Evolutionary conservation across 2,888 invertebrate species (phyloP).

Genomic region (Apoderus coryli): DNA sequence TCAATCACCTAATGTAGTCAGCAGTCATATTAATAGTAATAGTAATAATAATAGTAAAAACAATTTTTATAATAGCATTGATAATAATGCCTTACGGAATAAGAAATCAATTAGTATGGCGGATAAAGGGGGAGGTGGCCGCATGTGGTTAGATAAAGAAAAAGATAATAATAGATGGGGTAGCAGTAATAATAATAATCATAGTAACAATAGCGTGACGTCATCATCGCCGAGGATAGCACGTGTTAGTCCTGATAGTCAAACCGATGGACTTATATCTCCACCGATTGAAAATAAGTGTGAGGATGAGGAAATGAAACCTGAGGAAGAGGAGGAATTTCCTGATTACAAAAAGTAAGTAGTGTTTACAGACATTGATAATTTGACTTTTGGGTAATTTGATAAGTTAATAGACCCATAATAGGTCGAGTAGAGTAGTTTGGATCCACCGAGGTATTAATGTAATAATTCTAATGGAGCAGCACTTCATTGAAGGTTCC

Average conservation of each 20-base stretch:
- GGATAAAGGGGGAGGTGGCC: constrained; percentile 9
- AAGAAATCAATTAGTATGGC: too few species aligned
- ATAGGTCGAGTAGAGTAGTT: too few species aligned
- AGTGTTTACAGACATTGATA: neutral
- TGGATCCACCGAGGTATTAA: too few species aligned
- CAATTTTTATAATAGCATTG: too few species aligned
- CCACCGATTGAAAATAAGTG: constrained; percentile 16
- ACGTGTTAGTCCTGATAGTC: constrained; percentile 32
- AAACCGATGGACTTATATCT: constrained; percentile 24
- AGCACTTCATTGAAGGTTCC: too few species aligned
- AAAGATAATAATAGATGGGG: constrained; percentile 12
- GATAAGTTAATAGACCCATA: too few species aligned
- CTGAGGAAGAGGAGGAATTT: constrained; percentile 21
- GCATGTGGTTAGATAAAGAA: constrained; percentile 9
- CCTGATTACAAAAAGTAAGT: constrained; percentile 45
- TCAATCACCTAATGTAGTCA: too few species aligned
- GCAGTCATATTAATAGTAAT: too few species aligned
- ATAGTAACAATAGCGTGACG: constrained; percentile 18
- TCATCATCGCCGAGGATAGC: constrained; percentile 24
- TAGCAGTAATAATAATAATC: constrained; percentile 19
- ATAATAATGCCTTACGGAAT: too few species aligned
- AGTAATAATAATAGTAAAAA: too few species aligned
- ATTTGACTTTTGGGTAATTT: too few species aligned
- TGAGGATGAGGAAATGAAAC: constrained; percentile 7
- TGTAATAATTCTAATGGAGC: too few species aligned